A percentile compares a stretch with the other conserved stretches of the same genome.
phyloP scores from a whole-genome alignment of 2,113 vertebrate genomes.

The Silurus asotus region DNA sequence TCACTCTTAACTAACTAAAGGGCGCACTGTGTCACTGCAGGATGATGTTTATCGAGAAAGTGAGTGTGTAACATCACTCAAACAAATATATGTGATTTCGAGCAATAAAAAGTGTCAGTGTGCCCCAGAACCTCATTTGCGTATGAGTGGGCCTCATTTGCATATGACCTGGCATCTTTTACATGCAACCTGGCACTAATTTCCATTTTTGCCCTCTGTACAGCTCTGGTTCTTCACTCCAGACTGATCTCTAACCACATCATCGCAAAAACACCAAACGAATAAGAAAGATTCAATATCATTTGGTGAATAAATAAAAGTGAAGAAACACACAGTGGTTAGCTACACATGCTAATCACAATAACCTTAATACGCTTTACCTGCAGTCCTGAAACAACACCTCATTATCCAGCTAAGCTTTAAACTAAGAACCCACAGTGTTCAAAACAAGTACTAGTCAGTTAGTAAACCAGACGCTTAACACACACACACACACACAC shows the following conservation, averaged over 20 bases:
- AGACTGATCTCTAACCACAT: neutral
- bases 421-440: no score
- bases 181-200: neutral
- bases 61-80: slow-evolving; percentile 12
- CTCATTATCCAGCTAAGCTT: no score
- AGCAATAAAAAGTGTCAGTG: neutral
- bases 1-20: neutral
- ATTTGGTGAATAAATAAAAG: neutral
- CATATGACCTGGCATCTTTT: slow-evolving; percentile 2
- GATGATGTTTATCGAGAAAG: neutral
- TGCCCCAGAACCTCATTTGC: neutral
- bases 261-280: neutral
- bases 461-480: no score
- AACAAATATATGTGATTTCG: neutral
- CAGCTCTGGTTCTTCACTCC: neutral
- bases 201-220: slow-evolving; percentile 4
- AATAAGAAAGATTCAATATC: neutral
- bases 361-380: neutral
- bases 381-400: neutral
- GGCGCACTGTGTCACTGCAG: neutral
- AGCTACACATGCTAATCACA: neutral
- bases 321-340: neutral
- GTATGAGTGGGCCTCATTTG: slow-evolving; percentile 1
- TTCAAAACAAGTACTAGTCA: no score
- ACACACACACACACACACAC: no score